phyloP scores from a whole-genome alignment of 2,113 vertebrate genomes.

The Actinemys pallida region DNA sequence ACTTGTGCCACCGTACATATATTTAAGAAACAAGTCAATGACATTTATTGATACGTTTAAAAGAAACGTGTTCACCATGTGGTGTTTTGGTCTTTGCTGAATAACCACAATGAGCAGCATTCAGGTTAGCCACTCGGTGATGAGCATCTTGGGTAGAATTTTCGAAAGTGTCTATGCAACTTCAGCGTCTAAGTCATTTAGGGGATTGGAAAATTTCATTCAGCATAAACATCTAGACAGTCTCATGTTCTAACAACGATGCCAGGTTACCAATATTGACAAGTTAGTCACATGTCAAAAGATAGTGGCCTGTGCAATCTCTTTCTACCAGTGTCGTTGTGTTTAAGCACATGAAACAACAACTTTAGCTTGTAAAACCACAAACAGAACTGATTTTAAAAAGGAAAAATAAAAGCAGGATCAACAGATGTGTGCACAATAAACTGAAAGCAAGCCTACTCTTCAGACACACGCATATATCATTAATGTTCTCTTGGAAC shows the following conservation, averaged over 20 bases:
- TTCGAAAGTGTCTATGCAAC: not conserved
- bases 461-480: not conserved
- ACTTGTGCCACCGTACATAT: not conserved
- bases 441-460: not conserved
- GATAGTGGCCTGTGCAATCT: not conserved
- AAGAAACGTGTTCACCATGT: not conserved
- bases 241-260: not conserved
- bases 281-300: not conserved
- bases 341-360: not conserved
- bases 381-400: not conserved
- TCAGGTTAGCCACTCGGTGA: not conserved
- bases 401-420: not conserved
- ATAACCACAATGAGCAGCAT: not conserved
- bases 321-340: not conserved
- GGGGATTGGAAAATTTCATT: not conserved
- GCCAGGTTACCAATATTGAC: rapidly evolving
- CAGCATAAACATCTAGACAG: not conserved
- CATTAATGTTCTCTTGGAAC: not conserved
- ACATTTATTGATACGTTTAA: not conserved
- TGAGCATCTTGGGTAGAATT: not conserved
- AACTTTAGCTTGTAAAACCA: not conserved
- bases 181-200: not conserved
- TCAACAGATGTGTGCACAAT: not conserved
- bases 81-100: not conserved
- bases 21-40: not conserved